Percentiles rank a stretch among this genome's conserved stretches.
These are phyloP conservation scores for Scolopax bukidnonensis DNA, from an alignment of 2,797 vertebrate species.

Conservation along the genomic window DNA sequence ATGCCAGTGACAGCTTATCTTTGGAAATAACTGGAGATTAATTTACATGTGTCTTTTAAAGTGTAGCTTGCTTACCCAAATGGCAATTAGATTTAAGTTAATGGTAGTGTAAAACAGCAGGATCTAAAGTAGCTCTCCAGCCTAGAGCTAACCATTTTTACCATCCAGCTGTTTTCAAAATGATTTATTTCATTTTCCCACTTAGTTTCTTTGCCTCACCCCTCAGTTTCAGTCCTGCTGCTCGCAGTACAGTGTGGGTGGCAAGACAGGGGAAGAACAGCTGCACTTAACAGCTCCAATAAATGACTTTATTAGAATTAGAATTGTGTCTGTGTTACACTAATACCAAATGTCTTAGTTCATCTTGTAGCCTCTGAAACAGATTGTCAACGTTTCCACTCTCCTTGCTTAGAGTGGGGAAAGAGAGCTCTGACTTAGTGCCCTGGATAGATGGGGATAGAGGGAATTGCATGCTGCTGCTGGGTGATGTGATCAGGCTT, in stretches of 20 bases:
- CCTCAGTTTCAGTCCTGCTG: not conserved
- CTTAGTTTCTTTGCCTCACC: not conserved
- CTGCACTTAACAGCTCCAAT: constrained; percentile 7
- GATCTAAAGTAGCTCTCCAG: not conserved
- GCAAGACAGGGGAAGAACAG: constrained; percentile 12
- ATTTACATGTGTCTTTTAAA: not conserved
- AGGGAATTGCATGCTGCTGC: not conserved
- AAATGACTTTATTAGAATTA: constrained; percentile 51
- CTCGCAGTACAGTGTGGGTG: not conserved
- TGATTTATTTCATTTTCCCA: constrained; percentile 45
- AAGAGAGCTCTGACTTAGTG: constrained; percentile 35
- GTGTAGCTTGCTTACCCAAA: not conserved
- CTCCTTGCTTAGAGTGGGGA: not conserved
- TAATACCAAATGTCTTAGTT: constrained; percentile 48
- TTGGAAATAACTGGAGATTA: not conserved
- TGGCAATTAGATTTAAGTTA: constrained; percentile 23
- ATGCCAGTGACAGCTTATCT: not conserved
- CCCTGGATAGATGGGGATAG: not conserved
- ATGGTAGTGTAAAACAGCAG: not conserved
- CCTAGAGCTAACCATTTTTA: constrained; percentile 31
- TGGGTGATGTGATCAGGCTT: not conserved
- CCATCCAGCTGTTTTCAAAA: constrained; percentile 45
- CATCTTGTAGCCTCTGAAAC: constrained; percentile 14
- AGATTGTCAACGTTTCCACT: constrained; percentile 26
- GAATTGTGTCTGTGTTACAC: not conserved